phyloP scores from a whole-genome alignment of 2,888 invertebrate genomes.

The Gerosis bhagava region DNA sequence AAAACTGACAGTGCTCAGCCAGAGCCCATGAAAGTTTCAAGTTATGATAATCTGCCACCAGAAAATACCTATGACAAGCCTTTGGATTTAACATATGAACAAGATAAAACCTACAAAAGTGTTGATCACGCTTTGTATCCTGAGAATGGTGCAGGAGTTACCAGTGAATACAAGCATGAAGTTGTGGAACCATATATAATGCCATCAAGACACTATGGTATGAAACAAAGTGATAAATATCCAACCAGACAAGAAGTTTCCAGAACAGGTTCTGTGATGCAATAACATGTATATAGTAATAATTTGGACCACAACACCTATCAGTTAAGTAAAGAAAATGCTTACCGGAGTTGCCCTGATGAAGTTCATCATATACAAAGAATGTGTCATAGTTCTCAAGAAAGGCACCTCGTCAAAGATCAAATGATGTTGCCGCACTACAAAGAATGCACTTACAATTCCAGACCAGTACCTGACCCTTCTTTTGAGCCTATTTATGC shows the following conservation, averaged over 20 bases:
- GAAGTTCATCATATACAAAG: conserved; percentile 64
- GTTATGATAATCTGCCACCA: conserved; percentile 69
- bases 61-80: conserved; percentile 78
- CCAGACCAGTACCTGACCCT: conserved; percentile 55
- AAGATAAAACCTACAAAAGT: conserved; percentile 76
- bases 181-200: conserved; percentile 53
- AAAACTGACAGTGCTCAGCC: conserved; percentile 87
- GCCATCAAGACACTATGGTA: conserved; percentile 51
- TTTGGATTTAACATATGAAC: conserved; percentile 69
- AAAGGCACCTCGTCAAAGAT: conserved; percentile 62
- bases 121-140: conserved; percentile 76
- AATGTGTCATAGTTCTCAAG: conserved; percentile 66
- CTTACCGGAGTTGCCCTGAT: conserved; percentile 58
- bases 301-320: conserved; percentile 58
- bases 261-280: conserved; percentile 46
- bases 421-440: conserved; percentile 59
- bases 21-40: conserved; percentile 64
- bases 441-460: conserved; percentile 54
- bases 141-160: conserved; percentile 58
- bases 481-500: conserved; percentile 60
- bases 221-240: conserved; percentile 63
- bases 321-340: conserved; percentile 53
- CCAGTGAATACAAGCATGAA: conserved; percentile 56
- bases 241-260: conserved; percentile 61
- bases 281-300: conserved; percentile 54